Percentiles rank a stretch among this genome's conserved stretches.
phyloP scores from a whole-genome alignment of 2,888 invertebrate species.

The Cataglyphis livida region DNA sequence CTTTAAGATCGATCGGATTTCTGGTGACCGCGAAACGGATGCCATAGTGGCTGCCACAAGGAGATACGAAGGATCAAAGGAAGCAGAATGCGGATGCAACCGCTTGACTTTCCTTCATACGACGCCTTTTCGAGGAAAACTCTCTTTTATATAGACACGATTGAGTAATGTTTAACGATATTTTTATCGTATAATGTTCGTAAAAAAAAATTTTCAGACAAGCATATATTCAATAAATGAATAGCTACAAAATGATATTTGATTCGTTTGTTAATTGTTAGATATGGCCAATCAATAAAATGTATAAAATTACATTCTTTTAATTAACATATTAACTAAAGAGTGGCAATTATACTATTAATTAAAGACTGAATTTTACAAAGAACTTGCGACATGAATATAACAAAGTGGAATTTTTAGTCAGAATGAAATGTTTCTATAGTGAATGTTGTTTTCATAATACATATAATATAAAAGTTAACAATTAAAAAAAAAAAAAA shows the following conservation, averaged over 20 bases:
- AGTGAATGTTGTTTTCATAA: neutral
- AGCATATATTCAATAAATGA: neutral
- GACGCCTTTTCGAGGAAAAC: neutral
- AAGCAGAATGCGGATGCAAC: constrained; percentile 37
- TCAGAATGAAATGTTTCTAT: neutral
- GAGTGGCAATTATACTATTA: neutral
- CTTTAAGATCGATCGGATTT: constrained; percentile 43
- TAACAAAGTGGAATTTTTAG: neutral
- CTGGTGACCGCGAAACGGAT: constrained; percentile 31
- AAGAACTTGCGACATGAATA: neutral
- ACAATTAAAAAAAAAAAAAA: neutral
- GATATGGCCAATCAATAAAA: neutral
- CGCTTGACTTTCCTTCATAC: constrained; percentile 25
- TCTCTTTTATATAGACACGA: constrained; percentile 11
- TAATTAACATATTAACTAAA: neutral
- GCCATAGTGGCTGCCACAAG: constrained; percentile 30
- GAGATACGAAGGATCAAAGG: constrained; percentile 46
- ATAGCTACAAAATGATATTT: neutral
- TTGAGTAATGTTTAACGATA: constrained; percentile 25
- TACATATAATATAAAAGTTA: constrained; percentile 14
- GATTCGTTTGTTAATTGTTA: neutral
- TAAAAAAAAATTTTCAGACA: neutral
- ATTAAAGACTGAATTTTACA: neutral
- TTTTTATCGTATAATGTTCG: neutral
- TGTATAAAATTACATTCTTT: constrained; percentile 1